A percentile compares a stretch with the other conserved stretches of the same genome.
Conservation (phyloP, 2,113 vertebrate genomes). For the Geothlypis trichas region DNA sequence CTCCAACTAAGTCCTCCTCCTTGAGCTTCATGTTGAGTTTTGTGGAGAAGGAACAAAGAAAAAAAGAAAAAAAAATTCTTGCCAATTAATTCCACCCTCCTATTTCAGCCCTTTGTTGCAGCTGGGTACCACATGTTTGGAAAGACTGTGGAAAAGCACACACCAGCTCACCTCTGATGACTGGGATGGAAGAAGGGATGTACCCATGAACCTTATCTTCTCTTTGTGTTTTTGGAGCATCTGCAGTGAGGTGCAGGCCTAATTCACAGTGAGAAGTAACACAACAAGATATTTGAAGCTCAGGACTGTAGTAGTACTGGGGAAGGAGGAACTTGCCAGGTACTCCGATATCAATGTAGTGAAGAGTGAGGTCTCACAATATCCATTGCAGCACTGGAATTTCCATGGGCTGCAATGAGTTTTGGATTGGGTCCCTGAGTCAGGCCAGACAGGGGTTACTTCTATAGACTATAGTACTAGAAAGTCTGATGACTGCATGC, state of each 20-base stretch:
- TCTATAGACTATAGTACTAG: conserved; percentile 33
- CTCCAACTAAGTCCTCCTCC: neutral
- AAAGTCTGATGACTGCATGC: conserved; percentile 49
- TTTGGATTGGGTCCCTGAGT: conserved; percentile 49
- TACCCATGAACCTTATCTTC: neutral
- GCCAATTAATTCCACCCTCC: neutral
- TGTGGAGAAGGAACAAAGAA: neutral
- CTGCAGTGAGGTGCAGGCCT: neutral
- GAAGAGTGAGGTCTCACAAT: neutral
- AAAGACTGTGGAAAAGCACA: neutral
- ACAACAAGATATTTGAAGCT: neutral
- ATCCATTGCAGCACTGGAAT: neutral
- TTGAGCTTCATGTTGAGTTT: neutral
- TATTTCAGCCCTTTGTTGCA: neutral
- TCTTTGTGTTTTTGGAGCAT: neutral
- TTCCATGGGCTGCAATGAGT: conserved; percentile 27
- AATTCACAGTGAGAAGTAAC: neutral
- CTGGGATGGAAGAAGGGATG: neutral
- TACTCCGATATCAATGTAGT: neutral
- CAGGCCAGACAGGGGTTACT: neutral
- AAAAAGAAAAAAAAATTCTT: neutral
- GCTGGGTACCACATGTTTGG: neutral
- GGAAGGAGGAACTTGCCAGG: neutral
- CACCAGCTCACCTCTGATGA: neutral
- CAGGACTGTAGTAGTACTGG: neutral